phyloP scores from a whole-genome alignment of 2,888 invertebrate genomes.

The Amiota communis region DNA sequence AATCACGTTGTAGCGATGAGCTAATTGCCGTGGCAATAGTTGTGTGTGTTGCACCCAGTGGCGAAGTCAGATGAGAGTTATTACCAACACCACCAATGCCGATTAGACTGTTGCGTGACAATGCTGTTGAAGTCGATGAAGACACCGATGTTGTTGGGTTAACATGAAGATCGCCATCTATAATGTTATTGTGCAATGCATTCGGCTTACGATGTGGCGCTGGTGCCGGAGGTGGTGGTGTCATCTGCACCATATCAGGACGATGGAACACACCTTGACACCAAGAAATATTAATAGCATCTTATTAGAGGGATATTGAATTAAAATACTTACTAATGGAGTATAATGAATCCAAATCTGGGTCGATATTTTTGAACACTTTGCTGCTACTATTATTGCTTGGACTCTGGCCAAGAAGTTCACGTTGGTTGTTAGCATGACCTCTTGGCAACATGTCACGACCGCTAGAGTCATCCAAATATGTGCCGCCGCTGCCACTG shows the following conservation, averaged over 20 bases:
- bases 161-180: constrained; percentile 53
- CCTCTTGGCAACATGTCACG: neutral
- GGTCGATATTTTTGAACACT: constrained; percentile 73
- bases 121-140: neutral
- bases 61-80: neutral
- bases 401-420: constrained; percentile 69
- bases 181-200: constrained; percentile 43
- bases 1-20: constrained; percentile 54
- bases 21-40: constrained; percentile 24
- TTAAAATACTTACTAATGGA: constrained; percentile 77
- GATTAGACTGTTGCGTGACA: neutral
- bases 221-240: constrained; percentile 84
- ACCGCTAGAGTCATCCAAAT: neutral
- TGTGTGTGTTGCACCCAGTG: constrained; percentile 36
- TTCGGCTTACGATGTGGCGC: constrained; percentile 80
- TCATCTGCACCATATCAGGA: constrained; percentile 74
- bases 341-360: constrained; percentile 83
- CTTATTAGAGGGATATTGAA: neutral
- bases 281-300: neutral
- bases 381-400: constrained; percentile 69
- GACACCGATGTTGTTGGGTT: constrained; percentile 39
- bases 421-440: constrained; percentile 49
- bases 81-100: neutral
- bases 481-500: neutral
- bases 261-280: constrained; percentile 70